A percentile compares a stretch with the other conserved stretches of the same genome.
These are phyloP conservation scores for Mormyrus proboscirostris DNA, from an alignment of 2,797 vertebrate species.

Conservation along the genomic window DNA sequence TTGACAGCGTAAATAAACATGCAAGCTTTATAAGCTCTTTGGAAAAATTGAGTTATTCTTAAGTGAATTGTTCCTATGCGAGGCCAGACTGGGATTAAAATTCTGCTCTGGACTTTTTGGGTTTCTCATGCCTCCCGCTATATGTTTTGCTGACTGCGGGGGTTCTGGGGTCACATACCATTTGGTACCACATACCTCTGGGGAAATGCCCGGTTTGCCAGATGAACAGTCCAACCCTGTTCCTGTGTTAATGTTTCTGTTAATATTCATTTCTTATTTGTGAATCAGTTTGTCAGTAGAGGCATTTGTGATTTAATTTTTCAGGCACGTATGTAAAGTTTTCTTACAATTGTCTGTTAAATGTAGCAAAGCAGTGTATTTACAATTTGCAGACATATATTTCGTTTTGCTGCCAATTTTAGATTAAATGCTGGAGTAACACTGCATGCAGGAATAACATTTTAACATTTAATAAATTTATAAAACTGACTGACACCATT, in stretches of 20 bases:
- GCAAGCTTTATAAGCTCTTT: background rate
- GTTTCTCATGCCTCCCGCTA: background rate
- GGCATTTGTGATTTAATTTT: background rate
- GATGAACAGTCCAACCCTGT: background rate
- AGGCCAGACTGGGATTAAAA: background rate
- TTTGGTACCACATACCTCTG: background rate
- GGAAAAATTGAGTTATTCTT: slow-evolving; percentile 9
- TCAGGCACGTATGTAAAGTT: background rate
- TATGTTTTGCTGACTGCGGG: background rate
- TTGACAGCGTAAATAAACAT: background rate
- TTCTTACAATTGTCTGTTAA: background rate
- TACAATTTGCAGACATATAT: background rate
- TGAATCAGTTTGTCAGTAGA: background rate
- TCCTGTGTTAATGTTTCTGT: background rate
- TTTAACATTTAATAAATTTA: background rate
- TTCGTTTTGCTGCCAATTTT: background rate
- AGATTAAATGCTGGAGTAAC: background rate
- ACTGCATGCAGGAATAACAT: background rate
- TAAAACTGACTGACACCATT: background rate
- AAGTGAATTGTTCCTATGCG: slow-evolving; percentile 16
- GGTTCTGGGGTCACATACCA: background rate
- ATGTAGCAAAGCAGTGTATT: background rate
- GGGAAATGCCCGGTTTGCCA: background rate
- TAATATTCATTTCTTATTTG: background rate
- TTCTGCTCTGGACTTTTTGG: background rate